phyloP scores from a whole-genome alignment of 1,140 invertebrate species.

The Homarus americanus region DNA sequence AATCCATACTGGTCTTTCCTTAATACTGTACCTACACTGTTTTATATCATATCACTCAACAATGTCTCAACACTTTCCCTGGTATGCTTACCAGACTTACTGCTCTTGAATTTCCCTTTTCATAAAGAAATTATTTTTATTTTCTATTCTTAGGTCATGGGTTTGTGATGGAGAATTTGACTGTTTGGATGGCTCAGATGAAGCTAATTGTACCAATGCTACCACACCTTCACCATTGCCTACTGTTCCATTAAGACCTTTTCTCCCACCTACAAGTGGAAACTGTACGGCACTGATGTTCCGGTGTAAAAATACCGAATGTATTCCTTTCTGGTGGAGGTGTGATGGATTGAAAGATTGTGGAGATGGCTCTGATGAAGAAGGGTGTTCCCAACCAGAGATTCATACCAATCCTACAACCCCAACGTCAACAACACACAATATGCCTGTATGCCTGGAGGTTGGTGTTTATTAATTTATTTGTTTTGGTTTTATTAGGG shows the following conservation, averaged over 20 bases:
- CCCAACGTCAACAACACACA: not conserved
- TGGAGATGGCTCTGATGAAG: conserved; percentile 80
- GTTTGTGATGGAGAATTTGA: conserved; percentile 90
- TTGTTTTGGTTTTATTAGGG: no score
- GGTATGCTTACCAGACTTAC: no score
- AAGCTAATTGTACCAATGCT: conserved; percentile 61
- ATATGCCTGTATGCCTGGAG: not conserved
- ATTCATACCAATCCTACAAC: not conserved
- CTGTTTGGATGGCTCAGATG: conserved; percentile 75
- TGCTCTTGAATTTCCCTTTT: no score
- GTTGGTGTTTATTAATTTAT: no score
- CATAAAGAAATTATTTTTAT: not conserved
- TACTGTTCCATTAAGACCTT: conserved; percentile 74
- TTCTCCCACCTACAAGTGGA: conserved; percentile 68
- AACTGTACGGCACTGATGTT: conserved; percentile 78
- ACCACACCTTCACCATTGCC: conserved; percentile 3
- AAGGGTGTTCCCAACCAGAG: conserved; percentile 78
- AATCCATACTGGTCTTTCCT: no score
- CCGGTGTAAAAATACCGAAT: conserved; percentile 78
- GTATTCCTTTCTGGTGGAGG: conserved; percentile 79
- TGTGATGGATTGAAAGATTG: conserved; percentile 80
- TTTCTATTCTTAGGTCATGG: conserved; percentile 77
- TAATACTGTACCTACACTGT: no score
- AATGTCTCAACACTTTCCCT: no score
- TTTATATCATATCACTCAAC: no score